These are phyloP conservation scores for Crotalus viridis DNA, from an alignment of 2,113 vertebrate genomes.

Conservation along the genomic window DNA sequence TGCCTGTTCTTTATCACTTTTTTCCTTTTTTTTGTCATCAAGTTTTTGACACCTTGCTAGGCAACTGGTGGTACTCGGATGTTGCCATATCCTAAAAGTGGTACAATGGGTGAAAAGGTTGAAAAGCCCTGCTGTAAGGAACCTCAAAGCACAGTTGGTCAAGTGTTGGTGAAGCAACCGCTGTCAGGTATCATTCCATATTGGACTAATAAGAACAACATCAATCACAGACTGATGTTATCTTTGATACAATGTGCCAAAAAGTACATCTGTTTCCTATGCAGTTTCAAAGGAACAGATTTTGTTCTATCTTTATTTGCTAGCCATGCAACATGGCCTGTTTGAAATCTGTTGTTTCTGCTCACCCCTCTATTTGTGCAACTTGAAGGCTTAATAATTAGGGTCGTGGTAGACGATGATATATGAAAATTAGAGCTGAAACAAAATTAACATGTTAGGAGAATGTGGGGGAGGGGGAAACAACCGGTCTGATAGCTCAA, in stretches of 20 bases:
- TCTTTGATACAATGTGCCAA: conserved; percentile 2
- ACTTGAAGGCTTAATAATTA: neutral
- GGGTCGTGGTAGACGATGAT: neutral
- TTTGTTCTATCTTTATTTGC: neutral
- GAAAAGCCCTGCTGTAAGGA: neutral
- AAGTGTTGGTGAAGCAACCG: neutral
- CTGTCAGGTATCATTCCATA: neutral
- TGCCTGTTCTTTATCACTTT: too few relatives aligned
- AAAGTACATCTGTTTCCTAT: conserved; percentile 5
- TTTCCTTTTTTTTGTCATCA: too few relatives aligned
- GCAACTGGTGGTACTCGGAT: too few relatives aligned
- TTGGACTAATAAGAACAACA: conserved; percentile 22
- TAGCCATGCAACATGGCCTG: neutral
- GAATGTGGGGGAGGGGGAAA: neutral
- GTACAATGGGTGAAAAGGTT: too few relatives aligned
- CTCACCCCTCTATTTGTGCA: neutral
- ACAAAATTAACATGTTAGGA: neutral
- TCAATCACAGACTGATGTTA: neutral
- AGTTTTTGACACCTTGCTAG: too few relatives aligned
- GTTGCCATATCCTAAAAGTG: too few relatives aligned
- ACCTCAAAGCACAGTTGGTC: neutral
- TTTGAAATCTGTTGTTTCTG: neutral
- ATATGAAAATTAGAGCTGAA: neutral
- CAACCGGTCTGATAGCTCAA: neutral
- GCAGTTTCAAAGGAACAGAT: conserved; percentile 15